A percentile compares a stretch with the other conserved stretches of the same genome.
Evolutionary conservation across 2,113 vertebrate genomes (phyloP).

Genomic region (Pan paniscus): DNA sequence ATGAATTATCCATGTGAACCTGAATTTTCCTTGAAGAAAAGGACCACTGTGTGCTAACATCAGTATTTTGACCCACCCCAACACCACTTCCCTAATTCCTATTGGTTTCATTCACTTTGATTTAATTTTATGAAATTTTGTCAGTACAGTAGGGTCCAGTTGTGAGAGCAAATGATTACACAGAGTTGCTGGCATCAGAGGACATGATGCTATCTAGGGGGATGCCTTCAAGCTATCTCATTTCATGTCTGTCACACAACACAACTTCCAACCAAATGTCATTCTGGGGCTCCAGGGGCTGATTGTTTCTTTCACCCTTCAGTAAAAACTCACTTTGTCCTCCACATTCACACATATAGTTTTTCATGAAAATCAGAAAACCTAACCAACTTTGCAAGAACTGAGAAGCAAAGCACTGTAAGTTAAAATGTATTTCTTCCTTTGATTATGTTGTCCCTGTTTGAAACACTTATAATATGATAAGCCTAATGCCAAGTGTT

Average conservation of each 20-base stretch:
- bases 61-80: not conserved
- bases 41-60: not conserved
- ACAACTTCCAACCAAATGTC: not conserved
- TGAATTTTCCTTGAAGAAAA: not conserved
- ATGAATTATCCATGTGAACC: not conserved
- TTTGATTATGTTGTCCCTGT: not conserved
- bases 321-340: not conserved
- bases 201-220: not conserved
- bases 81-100: not conserved
- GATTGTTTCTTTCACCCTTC: not conserved
- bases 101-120: not conserved
- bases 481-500: not conserved
- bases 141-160: not conserved
- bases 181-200: not conserved
- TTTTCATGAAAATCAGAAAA: not conserved
- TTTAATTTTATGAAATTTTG: not conserved
- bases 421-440: not conserved
- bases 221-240: not conserved
- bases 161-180: not conserved
- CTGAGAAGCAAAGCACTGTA: not conserved
- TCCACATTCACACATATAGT: not conserved
- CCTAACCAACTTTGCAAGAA: not conserved
- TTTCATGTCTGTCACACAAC: not conserved
- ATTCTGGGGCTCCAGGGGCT: not conserved
- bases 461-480: not conserved